Conservation (phyloP, 2,797 vertebrate genomes). For the Sebastes variabilis region DNA sequence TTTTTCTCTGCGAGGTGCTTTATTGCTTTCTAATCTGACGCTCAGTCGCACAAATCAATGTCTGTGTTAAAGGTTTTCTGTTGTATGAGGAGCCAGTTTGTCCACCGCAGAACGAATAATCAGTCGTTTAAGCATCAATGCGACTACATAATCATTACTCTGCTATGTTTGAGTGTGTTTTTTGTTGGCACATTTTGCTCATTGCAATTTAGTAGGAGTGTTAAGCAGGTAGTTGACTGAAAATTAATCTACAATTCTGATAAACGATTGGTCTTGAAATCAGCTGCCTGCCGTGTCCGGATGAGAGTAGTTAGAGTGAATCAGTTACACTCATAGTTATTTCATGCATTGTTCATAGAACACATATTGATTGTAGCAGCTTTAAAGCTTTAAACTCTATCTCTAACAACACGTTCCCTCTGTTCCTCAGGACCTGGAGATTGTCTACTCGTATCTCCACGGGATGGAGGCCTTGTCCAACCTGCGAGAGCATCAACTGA, state of each 20-base stretch:
- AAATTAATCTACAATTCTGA: not conserved
- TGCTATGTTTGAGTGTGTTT: not conserved
- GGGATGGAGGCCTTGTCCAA: conserved; percentile 99
- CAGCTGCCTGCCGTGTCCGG: not conserved
- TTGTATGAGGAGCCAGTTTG: conserved; percentile 3
- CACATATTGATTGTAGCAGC: not conserved
- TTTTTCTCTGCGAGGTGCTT: conserved; percentile 32
- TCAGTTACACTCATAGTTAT: not conserved
- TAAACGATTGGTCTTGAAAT: not conserved
- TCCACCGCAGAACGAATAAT: conserved; percentile 10
- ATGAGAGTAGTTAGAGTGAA: not conserved
- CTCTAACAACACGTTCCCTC: conserved; percentile 1
- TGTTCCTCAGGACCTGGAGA: conserved; percentile 92
- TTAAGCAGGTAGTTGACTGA: not conserved
- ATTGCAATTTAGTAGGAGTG: not conserved
- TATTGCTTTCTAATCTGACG: conserved; percentile 37
- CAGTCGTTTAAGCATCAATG: not conserved
- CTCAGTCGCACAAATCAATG: conserved; percentile 36
- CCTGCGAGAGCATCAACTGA: conserved; percentile 95
- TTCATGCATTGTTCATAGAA: not conserved
- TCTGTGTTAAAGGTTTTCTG: conserved; percentile 15
- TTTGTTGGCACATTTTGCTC: not conserved
- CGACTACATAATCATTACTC: not conserved
- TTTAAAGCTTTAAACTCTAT: not conserved
- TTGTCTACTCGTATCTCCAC: conserved; percentile 97